Evolutionary conservation across 2,888 invertebrate genomes (phyloP).

Genomic region (Tinea pellionella): DNA sequence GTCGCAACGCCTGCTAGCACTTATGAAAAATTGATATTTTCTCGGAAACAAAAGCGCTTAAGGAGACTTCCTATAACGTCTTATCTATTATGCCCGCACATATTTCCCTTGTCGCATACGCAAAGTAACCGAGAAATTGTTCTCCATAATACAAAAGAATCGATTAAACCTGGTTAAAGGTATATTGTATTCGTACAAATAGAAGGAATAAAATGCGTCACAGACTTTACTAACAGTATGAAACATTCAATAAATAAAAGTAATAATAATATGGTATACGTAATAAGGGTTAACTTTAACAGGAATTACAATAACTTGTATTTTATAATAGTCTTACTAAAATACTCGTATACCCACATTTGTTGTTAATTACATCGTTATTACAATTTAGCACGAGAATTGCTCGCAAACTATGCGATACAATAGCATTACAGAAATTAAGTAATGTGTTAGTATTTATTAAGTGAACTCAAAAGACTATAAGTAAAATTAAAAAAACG

Average conservation of each 20-base stretch:
- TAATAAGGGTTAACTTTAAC: too few species aligned
- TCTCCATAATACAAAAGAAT: constrained; percentile 34
- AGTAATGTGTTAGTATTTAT: background rate
- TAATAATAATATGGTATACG: too few species aligned
- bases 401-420: background rate
- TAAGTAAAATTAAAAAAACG: too few species aligned
- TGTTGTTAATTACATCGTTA: background rate
- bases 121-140: constrained; percentile 61
- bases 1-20: constrained; percentile 26
- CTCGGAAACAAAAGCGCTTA: constrained; percentile 55
- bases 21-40: constrained; percentile 50
- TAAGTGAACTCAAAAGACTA: too few species aligned
- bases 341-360: background rate
- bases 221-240: background rate
- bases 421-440: background rate
- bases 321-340: too few species aligned
- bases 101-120: constrained; percentile 40
- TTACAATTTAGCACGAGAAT: background rate
- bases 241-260: too few species aligned
- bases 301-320: too few species aligned
- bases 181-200: background rate
- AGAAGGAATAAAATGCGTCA: background rate
- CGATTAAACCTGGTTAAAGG: background rate
- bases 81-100: constrained; percentile 25
- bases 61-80: constrained; percentile 45